A percentile compares a stretch with the other conserved stretches of the same genome.
These are phyloP conservation scores for Odontophorus gujanensis DNA, from an alignment of 2,113 vertebrate species.

Conservation along the genomic window DNA sequence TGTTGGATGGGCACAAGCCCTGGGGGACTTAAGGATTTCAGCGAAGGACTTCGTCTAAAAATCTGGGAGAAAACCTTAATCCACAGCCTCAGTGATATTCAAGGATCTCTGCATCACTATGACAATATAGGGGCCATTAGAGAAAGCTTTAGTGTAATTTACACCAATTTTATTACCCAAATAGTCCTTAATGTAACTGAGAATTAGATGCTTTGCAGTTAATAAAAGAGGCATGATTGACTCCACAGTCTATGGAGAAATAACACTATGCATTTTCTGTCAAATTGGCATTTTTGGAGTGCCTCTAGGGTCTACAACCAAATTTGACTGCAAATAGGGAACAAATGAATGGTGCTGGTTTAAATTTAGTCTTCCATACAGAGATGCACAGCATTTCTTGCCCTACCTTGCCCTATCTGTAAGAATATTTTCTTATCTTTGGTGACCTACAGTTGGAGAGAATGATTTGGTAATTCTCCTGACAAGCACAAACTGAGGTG, in stretches of 20 bases:
- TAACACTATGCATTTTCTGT: background rate
- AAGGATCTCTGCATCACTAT: background rate
- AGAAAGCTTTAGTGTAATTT: background rate
- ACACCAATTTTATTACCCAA: background rate
- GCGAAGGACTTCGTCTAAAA: background rate
- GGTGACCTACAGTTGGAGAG: background rate
- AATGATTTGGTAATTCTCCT: background rate
- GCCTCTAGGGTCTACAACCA: background rate
- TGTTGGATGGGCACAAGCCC: background rate
- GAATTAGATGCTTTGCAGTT: background rate
- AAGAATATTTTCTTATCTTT: background rate
- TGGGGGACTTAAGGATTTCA: background rate
- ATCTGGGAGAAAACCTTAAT: background rate
- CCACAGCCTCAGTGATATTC: background rate
- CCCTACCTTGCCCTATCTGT: background rate
- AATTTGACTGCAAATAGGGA: background rate
- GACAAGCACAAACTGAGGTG: background rate
- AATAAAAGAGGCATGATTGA: background rate
- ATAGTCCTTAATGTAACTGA: background rate
- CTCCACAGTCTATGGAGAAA: background rate
- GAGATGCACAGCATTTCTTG: background rate
- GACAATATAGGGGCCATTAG: background rate
- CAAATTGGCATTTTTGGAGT: background rate
- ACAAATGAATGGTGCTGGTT: background rate
- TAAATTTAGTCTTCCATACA: background rate